Evolutionary conservation across 2,113 vertebrate species (phyloP), one percentile per base, ranked within the genome.

Genomic region (Dipodomys stephensi): DNA sequence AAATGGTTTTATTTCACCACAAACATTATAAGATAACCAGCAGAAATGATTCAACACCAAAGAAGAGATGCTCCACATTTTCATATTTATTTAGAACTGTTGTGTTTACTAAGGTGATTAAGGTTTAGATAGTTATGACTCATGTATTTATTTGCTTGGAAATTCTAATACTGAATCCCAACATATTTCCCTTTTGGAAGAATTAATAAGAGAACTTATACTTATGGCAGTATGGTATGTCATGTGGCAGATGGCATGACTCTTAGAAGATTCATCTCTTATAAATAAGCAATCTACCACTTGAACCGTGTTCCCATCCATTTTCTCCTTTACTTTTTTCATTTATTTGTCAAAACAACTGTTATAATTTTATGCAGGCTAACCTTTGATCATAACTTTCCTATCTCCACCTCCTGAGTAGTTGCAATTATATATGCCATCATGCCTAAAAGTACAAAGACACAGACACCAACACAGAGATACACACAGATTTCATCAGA

Each of bases 31-130:
- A 68, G 44, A 65, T 23, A 74, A 82, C n/a, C 44, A 88, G 69
- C 23, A 91, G 62, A 39, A 95, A 64, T 53, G 49, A 83, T 87
- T 86, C 53, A 92, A 74, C 88, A 96, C 35, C 1, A 83, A 95
- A 35, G 28, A 93, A 92, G 62, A 94, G 23, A 28, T 62, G 73
- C 88, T 83, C 64, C 0, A 8, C 28, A 64, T 80, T 93, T 85
- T 71, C 74, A 16, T 68, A 25, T 6, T 53, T 81, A 39, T n/a
- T 25, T 12, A 92, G 78, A 95, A 94, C 95, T 65, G 39, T 64
- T 2, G 12, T 87, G 39, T 72, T 73, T 97, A 96, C 65, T 77
- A 86, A 97, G 83, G 53, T 69, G 69, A 53, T 2, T 53, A 73
- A 93, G 46, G 90, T 84, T 5, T 87, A 28, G 32, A 46, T 4